Base-by-base conservation (phyloP, 2,888 invertebrate genomes). In the Gastrophysa polygoni region DNA sequence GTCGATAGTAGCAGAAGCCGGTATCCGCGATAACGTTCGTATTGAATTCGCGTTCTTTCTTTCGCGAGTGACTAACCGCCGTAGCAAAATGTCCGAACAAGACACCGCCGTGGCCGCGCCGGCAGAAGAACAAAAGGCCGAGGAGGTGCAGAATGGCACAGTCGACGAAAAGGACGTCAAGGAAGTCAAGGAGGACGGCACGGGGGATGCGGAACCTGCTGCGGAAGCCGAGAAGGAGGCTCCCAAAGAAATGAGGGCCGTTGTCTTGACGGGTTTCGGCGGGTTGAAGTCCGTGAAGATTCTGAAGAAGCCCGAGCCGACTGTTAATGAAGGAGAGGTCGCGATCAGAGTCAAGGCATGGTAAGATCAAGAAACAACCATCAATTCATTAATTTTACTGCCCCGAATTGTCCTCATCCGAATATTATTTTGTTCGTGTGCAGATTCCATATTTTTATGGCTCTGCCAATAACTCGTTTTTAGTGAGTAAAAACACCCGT, bases 201-300 rank as follows among this genome's bases (percentile, higher is more conserved):
- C 80, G 55, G 82, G 82, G 64, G 83, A 83, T 16, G 73, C 69
- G 67, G 81, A 80, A 73, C 71, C 75, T 63, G 73, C 72, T 64
- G 75, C 75, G 18, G 77, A 78, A 67, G 77, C 72, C 57, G 71
- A 69, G 54, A 70, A 73, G 55, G 74, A 74, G 55, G 86, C 88
- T 71, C 89, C 89, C 70, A 91, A 92, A 82, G 91, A 93, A 83
- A 93, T 93, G 92, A 87, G 91, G 78, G 91, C 92, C 59, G 89
- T 94, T 73, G 90, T 93, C 68, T 87, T 94, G 72, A 91, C 90
- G 70, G 91, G 92, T 75, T 95, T 93, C 82, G 95, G 94, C 43
- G 93, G 93, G 46, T 85, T 93, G 66, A 93, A 93, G 82, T 89
- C 91, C 78, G 90, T 94, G 73, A 93, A 93, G 83, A 89, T 92